A percentile compares a stretch with the other conserved stretches of the same genome.
Conservation (phyloP, 2,113 vertebrate species). For the Pseudorectes ferrugineus region DNA sequence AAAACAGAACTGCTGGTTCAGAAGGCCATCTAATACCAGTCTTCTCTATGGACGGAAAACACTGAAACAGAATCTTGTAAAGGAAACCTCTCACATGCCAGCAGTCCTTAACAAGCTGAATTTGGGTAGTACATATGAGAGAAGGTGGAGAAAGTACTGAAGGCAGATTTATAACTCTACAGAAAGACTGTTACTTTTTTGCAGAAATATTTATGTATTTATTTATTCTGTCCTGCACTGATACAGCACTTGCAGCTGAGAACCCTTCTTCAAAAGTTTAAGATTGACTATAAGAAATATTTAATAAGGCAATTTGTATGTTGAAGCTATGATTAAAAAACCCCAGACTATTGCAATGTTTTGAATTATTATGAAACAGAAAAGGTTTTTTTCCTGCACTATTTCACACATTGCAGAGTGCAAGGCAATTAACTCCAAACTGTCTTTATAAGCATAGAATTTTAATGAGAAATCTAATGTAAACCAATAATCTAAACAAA, state of each 20-base stretch:
- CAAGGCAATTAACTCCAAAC: neutral
- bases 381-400: neutral
- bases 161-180: neutral
- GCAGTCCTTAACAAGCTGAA: neutral
- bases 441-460: neutral
- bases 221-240: neutral
- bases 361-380: neutral
- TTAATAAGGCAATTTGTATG: neutral
- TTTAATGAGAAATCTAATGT: neutral
- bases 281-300: neutral
- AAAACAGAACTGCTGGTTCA: slow-evolving; percentile 27
- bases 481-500: neutral
- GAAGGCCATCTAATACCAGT: slow-evolving; percentile 13
- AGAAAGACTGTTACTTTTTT: neutral
- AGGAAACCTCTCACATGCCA: neutral
- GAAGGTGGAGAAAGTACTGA: neutral
- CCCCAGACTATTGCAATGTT: neutral
- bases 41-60: neutral
- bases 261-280: neutral
- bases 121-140: neutral
- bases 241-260: neutral
- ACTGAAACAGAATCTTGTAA: neutral
- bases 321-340: neutral
- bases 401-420: neutral
- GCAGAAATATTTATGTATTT: neutral